These are phyloP conservation scores for Pocillopora grandis DNA, from an alignment of 92 coral and sea anemone genomes.

Conservation along the genomic window DNA sequence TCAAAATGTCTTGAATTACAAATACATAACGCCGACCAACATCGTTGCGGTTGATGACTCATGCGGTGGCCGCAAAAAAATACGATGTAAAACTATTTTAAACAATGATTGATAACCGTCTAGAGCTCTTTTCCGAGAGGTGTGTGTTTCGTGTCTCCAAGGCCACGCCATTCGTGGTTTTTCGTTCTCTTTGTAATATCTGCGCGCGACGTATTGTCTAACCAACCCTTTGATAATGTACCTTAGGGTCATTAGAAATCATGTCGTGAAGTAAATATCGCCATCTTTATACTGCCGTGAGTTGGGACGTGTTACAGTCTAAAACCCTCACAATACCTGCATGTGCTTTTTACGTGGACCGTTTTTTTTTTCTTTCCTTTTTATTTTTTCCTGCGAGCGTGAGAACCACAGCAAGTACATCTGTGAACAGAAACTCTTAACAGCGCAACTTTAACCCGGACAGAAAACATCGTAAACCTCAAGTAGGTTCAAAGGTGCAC, in stretches of 20 bases:
- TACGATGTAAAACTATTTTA: neutral
- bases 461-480: neutral
- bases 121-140: too few species aligned
- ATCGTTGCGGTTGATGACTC: neutral
- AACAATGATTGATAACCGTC: too few species aligned
- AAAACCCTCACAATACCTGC: too few species aligned
- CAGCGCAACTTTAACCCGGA: too few species aligned
- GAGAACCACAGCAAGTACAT: too few species aligned
- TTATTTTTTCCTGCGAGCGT: too few species aligned
- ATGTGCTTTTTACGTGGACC: too few species aligned
- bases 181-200: neutral
- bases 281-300: neutral
- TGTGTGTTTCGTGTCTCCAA: too few species aligned
- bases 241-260: neutral
- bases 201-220: conserved; percentile 26
- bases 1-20: neutral
- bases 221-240: neutral
- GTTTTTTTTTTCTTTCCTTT: too few species aligned
- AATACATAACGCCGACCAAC: neutral
- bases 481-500: neutral
- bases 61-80: neutral
- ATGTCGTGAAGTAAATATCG: neutral
- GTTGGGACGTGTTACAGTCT: too few species aligned
- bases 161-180: neutral
- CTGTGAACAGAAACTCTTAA: too few species aligned